These are phyloP conservation scores for Paralichthys olivaceus DNA, from an alignment of 2,113 vertebrate genomes.

Conservation along the genomic window DNA sequence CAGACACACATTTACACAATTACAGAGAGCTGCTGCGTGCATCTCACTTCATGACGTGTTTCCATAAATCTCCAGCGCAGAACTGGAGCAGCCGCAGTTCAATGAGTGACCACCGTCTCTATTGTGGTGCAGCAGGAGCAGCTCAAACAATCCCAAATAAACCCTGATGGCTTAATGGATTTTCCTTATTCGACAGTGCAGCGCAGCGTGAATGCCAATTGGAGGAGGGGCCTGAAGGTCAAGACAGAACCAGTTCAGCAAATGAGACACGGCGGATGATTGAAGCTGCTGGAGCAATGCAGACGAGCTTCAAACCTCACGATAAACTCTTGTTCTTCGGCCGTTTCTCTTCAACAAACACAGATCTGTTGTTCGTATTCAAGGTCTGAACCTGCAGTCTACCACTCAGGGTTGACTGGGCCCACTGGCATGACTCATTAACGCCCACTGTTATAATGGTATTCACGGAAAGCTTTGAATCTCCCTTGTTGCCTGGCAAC, in stretches of 20 bases:
- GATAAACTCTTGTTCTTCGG: not conserved
- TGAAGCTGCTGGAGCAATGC: slow-evolving; percentile 29
- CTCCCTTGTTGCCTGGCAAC: slow-evolving; percentile 79
- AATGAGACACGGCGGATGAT: slow-evolving; percentile 43
- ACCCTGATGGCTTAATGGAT: slow-evolving; percentile 55
- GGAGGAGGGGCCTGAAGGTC: slow-evolving; percentile 43
- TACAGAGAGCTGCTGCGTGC: not conserved
- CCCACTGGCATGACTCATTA: slow-evolving; percentile 64
- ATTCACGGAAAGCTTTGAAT: slow-evolving; percentile 58
- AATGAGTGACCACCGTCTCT: slow-evolving; percentile 27
- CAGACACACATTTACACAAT: slow-evolving; percentile 17
- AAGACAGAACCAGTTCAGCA: slow-evolving; percentile 39
- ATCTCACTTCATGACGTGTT: not conserved
- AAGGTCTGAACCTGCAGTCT: slow-evolving; percentile 25
- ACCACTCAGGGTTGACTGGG: slow-evolving; percentile 35
- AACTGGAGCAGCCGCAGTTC: slow-evolving; percentile 40
- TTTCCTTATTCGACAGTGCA: slow-evolving; percentile 38
- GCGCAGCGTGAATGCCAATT: slow-evolving; percentile 59
- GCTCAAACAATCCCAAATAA: slow-evolving; percentile 42
- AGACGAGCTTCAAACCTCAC: slow-evolving; percentile 1
- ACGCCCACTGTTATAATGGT: slow-evolving; percentile 52
- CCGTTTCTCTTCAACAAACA: not conserved
- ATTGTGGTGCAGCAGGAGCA: slow-evolving; percentile 41
- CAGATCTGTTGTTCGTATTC: slow-evolving; percentile 11
- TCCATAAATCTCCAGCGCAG: slow-evolving; percentile 7